Evolutionary conservation across 2,888 invertebrate genomes (phyloP).

Genomic region (Drepanosiphum platanoidis): DNA sequence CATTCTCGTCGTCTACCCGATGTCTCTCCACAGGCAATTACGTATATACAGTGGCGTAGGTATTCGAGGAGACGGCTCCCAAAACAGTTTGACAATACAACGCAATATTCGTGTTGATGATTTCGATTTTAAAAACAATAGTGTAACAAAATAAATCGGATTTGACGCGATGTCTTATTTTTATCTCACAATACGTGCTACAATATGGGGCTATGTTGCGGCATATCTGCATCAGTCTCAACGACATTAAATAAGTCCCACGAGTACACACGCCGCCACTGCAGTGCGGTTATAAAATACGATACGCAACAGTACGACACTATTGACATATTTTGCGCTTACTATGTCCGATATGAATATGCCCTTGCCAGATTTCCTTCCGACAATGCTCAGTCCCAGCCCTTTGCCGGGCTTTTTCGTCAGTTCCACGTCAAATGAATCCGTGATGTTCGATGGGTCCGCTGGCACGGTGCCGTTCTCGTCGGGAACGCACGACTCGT

Average conservation of each 20-base stretch:
- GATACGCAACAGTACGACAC: not conserved
- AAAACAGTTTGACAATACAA: no score
- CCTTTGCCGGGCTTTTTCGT: slow-evolving; percentile 88
- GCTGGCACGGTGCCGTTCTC: slow-evolving; percentile 67
- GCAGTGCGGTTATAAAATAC: not conserved
- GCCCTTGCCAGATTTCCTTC: slow-evolving; percentile 79
- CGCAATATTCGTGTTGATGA: no score
- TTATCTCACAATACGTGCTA: not conserved
- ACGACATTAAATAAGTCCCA: no score
- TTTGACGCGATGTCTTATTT: no score
- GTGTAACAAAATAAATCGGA: not conserved
- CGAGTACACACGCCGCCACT: not conserved
- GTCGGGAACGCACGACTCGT: slow-evolving; percentile 67
- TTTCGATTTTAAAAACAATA: no score
- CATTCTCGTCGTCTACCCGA: no score
- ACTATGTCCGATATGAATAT: slow-evolving; percentile 95
- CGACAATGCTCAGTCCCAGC: slow-evolving; percentile 86
- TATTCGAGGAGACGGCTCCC: no score
- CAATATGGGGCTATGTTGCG: no score
- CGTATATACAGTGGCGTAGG: no score
- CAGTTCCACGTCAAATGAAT: slow-evolving; percentile 82
- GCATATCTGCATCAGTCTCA: no score
- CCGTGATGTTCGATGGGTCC: slow-evolving; percentile 77
- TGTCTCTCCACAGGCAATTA: no score
- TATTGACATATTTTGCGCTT: slow-evolving; percentile 67